Conservation (phyloP, 2,113 vertebrate genomes). For the Oostethus manadensis region DNA sequence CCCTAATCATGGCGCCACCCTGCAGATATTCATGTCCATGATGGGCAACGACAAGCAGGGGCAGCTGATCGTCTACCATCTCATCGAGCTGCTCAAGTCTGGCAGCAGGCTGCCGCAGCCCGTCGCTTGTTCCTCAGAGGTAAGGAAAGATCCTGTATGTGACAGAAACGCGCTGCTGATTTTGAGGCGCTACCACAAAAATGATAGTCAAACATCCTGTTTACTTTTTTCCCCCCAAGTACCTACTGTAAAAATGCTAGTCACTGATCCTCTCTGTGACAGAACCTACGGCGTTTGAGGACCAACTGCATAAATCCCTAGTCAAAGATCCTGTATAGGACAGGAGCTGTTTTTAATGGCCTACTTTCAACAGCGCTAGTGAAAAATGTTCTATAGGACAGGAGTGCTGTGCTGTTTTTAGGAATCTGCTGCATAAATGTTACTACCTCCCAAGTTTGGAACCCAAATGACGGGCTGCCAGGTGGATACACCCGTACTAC, state of each 20-base stretch:
- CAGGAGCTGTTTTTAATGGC: too few species aligned
- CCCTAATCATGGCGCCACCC: neutral
- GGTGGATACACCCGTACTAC: neutral
- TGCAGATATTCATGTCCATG: conserved; percentile 96
- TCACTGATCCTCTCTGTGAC: neutral
- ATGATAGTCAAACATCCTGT: too few species aligned
- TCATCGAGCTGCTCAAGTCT: conserved; percentile 89
- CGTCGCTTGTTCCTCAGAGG: conserved; percentile 85
- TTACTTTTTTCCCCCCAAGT: too few species aligned
- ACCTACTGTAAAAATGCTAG: too few species aligned
- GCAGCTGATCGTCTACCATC: conserved; percentile 95
- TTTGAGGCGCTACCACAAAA: neutral
- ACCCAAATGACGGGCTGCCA: neutral
- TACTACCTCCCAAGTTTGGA: neutral
- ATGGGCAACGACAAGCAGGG: conserved; percentile 97
- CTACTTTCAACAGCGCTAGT: too few species aligned
- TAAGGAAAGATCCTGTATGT: conserved; percentile 34
- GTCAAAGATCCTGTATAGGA: too few species aligned
- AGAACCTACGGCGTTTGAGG: too few species aligned
- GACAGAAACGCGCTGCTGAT: neutral
- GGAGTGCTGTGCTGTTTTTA: too few species aligned
- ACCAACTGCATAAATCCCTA: too few species aligned
- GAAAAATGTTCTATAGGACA: too few species aligned
- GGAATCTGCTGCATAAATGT: too few species aligned
- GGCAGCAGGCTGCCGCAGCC: conserved; percentile 85